A percentile compares a stretch with the other conserved stretches of the same genome.
These are phyloP conservation scores for Choreutis nemorana DNA, from an alignment of 2,888 invertebrate genomes.

Conservation along the genomic window DNA sequence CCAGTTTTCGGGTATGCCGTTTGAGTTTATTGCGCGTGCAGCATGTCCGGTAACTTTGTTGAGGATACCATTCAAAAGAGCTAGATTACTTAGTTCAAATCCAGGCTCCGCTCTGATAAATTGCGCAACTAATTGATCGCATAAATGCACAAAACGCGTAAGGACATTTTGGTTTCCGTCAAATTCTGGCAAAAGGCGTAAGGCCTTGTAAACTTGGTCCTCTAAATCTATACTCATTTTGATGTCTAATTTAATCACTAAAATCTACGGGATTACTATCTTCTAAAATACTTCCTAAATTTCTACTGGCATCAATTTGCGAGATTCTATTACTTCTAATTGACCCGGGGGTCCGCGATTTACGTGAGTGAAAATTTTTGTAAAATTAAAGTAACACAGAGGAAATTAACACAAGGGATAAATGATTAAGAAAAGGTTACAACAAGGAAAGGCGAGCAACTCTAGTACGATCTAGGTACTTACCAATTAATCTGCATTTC, in stretches of 20 bases:
- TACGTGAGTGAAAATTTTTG: too few species aligned
- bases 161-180: slow-evolving; percentile 11
- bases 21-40: slow-evolving; percentile 9
- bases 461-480: too few species aligned
- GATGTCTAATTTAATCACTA: slow-evolving; percentile 13
- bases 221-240: slow-evolving; percentile 7
- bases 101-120: slow-evolving; percentile 2
- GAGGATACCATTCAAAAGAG: slow-evolving; percentile 10
- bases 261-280: too few species aligned
- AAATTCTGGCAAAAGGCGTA: slow-evolving; percentile 11
- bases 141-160: slow-evolving; percentile 9
- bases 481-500: slow-evolving; percentile 4
- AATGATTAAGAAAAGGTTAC: too few species aligned
- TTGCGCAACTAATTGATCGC: slow-evolving; percentile 9
- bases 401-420: too few species aligned
- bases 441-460: too few species aligned
- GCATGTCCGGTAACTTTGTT: slow-evolving; percentile 8
- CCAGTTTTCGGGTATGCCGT: slow-evolving; percentile 6
- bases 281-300: too few species aligned
- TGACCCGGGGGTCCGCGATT: too few species aligned
- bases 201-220: slow-evolving; percentile 7
- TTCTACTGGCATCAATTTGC: too few species aligned
- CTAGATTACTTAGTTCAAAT: slow-evolving; percentile 1
- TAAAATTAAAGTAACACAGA: too few species aligned
- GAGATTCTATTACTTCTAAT: too few species aligned